Conservation (phyloP, 2,113 vertebrate genomes). For the Sterrhoptilus dennistouni region DNA sequence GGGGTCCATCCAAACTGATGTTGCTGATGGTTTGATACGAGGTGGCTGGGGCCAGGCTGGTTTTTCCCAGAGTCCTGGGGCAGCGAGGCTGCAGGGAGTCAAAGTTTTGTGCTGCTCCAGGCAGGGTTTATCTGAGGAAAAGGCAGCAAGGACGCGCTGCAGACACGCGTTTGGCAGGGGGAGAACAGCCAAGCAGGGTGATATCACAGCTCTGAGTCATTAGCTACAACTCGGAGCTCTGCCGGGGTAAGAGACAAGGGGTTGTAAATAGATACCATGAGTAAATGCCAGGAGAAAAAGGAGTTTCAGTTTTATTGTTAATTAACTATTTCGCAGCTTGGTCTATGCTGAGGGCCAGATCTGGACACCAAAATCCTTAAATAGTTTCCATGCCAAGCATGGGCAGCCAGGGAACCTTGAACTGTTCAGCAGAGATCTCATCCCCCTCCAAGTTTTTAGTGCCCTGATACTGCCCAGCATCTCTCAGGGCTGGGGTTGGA, state of each 20-base stretch:
- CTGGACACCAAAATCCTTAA: neutral
- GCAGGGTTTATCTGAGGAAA: neutral
- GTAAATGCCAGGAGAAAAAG: neutral
- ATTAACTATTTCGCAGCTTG: neutral
- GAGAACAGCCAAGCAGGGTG: neutral
- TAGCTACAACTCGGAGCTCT: neutral
- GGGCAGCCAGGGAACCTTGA: neutral
- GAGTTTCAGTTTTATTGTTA: neutral
- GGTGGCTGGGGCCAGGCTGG: neutral
- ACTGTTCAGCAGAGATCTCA: neutral
- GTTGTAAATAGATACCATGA: neutral
- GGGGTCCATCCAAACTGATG: neutral
- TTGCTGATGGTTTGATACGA: neutral
- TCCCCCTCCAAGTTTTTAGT: neutral
- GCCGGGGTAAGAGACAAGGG: neutral
- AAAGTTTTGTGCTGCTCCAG: neutral
- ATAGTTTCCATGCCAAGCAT: neutral
- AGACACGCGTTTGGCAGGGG: fast-evolving
- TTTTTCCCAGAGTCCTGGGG: neutral
- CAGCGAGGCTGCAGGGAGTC: neutral
- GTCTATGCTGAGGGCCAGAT: neutral
- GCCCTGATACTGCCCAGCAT: neutral
- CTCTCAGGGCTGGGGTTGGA: neutral
- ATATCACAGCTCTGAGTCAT: slow-evolving; percentile 15
- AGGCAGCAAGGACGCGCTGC: neutral